Evolutionary conservation across 2,888 invertebrate species (phyloP).

Genomic region (Lomographa bimaculata): DNA sequence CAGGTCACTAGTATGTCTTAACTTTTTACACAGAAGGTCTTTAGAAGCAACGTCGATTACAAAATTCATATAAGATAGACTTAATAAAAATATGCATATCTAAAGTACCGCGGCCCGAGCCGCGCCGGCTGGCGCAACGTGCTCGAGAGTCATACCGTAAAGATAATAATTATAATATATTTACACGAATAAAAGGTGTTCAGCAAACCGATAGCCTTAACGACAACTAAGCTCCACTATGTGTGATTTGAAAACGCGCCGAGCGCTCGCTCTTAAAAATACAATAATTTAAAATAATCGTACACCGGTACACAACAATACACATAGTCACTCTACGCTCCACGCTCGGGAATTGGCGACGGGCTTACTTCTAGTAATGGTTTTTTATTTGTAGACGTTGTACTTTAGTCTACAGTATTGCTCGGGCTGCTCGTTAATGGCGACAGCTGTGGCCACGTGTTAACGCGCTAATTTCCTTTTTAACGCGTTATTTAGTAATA

Average conservation of each 20-base stretch:
- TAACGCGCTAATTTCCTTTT: too few relatives aligned
- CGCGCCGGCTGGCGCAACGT: slow-evolving; percentile 36
- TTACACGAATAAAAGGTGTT: slow-evolving; percentile 80
- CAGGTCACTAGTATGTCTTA: slow-evolving; percentile 83
- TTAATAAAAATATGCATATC: slow-evolving; percentile 83
- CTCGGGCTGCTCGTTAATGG: too few relatives aligned
- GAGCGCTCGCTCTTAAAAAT: slow-evolving; percentile 69
- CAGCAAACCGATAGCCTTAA: slow-evolving; percentile 80
- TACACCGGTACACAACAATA: slow-evolving; percentile 56
- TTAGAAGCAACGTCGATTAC: slow-evolving; percentile 83
- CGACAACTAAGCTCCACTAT: slow-evolving; percentile 80
- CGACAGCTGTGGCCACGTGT: too few relatives aligned
- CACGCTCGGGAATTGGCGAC: slow-evolving; percentile 49
- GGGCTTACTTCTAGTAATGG: too few relatives aligned
- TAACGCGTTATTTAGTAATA: too few relatives aligned
- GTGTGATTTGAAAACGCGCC: slow-evolving; percentile 79
- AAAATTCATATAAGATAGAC: slow-evolving; percentile 82
- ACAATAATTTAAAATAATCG: slow-evolving; percentile 78
- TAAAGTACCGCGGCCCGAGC: slow-evolving; percentile 69
- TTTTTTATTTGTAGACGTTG: too few relatives aligned
- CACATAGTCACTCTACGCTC: slow-evolving; percentile 49
- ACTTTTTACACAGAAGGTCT: slow-evolving; percentile 81
- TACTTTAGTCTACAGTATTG: too few relatives aligned
- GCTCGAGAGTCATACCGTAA: slow-evolving; percentile 74
- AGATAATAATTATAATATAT: slow-evolving; percentile 79